Percentiles rank a stretch among this genome's conserved stretches.
Conservation (phyloP, 2,113 vertebrate genomes). For the Lanius collurio region DNA sequence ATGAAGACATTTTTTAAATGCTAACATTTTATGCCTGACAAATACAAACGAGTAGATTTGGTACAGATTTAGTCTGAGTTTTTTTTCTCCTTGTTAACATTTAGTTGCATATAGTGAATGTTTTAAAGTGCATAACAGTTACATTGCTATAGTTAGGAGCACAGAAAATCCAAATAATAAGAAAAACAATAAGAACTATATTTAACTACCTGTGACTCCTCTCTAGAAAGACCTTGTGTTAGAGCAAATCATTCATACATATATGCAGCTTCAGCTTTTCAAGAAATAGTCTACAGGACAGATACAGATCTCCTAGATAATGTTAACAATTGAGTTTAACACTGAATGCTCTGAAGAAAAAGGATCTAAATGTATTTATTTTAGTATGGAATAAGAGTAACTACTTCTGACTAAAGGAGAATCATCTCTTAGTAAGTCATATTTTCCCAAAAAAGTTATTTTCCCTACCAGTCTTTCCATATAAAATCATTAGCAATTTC, state of each 20-base stretch:
- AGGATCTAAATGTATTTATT: not conserved
- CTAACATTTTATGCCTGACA: not conserved
- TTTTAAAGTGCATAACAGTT: not conserved
- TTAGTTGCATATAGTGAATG: not conserved
- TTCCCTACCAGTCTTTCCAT: not conserved
- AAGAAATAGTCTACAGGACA: not conserved
- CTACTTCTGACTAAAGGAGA: not conserved
- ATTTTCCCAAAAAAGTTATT: conserved; percentile 4
- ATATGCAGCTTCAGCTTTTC: not conserved
- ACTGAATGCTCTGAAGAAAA: not conserved
- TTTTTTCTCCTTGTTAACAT: not conserved
- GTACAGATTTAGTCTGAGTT: not conserved
- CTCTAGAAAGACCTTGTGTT: not conserved
- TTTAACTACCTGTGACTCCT: not conserved
- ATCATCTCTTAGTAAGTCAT: not conserved
- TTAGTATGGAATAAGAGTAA: not conserved
- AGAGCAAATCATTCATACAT: not conserved
- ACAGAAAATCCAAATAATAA: not conserved
- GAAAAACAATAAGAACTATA: not conserved
- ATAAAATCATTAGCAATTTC: not conserved
- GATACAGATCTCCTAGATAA: not conserved
- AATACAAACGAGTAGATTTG: not conserved
- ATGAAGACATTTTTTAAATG: not conserved
- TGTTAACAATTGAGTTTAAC: not conserved
- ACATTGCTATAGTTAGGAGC: not conserved